A percentile compares a stretch with the other conserved stretches of the same genome.
These are phyloP conservation scores for Daboia siamensis DNA, from an alignment of 2,113 vertebrate species.

Conservation along the genomic window DNA sequence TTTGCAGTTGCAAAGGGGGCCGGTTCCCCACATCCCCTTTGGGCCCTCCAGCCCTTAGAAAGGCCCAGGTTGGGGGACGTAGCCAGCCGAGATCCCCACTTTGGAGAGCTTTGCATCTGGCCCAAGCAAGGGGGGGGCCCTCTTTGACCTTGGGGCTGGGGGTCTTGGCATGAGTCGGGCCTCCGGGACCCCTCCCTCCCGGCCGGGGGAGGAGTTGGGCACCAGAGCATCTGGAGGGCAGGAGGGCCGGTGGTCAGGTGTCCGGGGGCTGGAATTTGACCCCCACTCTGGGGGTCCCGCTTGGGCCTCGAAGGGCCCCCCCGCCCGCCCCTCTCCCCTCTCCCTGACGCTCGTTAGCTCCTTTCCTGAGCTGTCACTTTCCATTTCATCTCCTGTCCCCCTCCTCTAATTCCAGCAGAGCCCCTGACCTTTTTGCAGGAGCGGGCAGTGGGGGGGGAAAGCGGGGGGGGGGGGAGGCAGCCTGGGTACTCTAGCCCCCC, in stretches of 20 bases:
- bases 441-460: background rate
- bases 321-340: background rate
- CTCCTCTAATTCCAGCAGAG: slow-evolving; percentile 20
- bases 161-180: background rate
- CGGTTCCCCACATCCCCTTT: background rate
- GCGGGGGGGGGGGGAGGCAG: background rate
- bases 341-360: background rate
- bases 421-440: slow-evolving; percentile 11
- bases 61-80: background rate
- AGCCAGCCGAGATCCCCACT: background rate
- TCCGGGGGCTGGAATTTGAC: background rate
- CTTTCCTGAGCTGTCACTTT: slow-evolving; percentile 19
- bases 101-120: background rate
- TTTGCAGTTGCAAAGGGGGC: background rate
- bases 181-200: background rate
- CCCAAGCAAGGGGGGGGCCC: background rate
- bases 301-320: background rate
- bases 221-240: background rate
- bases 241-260: background rate
- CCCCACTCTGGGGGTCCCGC: background rate
- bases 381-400: background rate
- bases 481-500: background rate
- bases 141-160: background rate
- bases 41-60: background rate
- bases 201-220: background rate